Percentiles rank a stretch among this genome's conserved stretches.
phyloP scores from a whole-genome alignment of 2,113 vertebrate genomes.

The Elephantulus edwardii region DNA sequence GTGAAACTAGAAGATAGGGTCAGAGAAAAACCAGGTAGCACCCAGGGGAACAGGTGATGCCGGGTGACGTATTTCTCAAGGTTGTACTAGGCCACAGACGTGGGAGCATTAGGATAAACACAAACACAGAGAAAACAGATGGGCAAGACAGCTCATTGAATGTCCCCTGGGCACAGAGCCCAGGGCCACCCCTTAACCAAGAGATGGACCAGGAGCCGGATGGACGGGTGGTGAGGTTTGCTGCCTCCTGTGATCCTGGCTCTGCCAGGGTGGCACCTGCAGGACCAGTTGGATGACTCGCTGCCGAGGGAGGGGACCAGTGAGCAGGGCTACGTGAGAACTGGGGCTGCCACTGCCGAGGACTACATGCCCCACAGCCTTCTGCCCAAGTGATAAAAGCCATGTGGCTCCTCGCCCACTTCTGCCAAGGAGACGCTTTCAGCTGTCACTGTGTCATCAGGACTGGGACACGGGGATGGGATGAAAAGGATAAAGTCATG shows the following conservation, averaged over 20 bases:
- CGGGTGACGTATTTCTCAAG: neutral
- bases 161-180: neutral
- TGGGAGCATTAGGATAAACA: neutral
- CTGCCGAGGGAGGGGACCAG: rapidly evolving
- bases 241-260: neutral
- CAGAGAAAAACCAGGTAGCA: neutral
- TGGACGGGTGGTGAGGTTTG: neutral
- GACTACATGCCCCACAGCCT: slow-evolving; percentile 43
- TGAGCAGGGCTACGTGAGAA: slow-evolving; percentile 56
- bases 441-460: no score
- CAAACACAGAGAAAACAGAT: no score
- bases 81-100: neutral
- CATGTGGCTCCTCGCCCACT: neutral
- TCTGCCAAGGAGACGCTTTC: neutral
- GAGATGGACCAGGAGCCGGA: neutral
- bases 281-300: slow-evolving; percentile 44
- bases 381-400: slow-evolving; percentile 40
- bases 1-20: neutral
- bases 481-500: neutral
- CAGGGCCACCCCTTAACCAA: neutral
- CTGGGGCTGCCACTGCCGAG: slow-evolving; percentile 17
- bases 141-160: neutral
- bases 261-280: slow-evolving; percentile 45
- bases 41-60: neutral
- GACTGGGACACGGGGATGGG: neutral